Evolutionary conservation across 1,140 invertebrate genomes (phyloP), one percentile per base, ranked within the genome.

Genomic region (Helicorthomorpha holstii): DNA sequence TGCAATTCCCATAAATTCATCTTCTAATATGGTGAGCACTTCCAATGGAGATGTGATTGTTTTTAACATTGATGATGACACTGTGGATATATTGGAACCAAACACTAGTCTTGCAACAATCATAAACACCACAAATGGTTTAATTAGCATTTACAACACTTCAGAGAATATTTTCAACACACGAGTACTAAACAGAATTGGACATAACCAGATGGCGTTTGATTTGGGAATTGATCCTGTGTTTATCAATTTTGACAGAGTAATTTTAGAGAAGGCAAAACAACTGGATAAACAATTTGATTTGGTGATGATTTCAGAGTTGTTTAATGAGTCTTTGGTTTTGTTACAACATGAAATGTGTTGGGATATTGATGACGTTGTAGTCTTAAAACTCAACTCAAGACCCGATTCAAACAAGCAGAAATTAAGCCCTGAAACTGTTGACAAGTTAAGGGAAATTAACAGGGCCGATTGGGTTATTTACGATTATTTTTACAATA

Each of bases 271-370:
- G 34, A 56, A 58, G 10, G 64, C 66, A 27, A 48, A 53, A 34
- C 54, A 62, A 41, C 56, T 72, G 0, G 69, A 73, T 10, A 53
- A 51, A 21, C 57, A 67, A 22, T 75, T 76, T 57, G 61, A 70
- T 52, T 58, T 75, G 3, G 66, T 76, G 24, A 65, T 76, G 64
- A 68, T 76, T 23, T 60, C 68, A 1, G 73, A 76, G 55, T 64
- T 67, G 55, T 69, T 75, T 58, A 70, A 75, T 49, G 71, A 73
- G 56, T 75, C 73, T 1, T 55, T 75, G n/a, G 63, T 75, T 27
- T 59, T 75, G 10, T 59, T 75, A 23, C 61, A 61, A 27, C 56
- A 73, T 51, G 52, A 68, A 10, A 62, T 75, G 34, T 71, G 68
- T 50, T 76, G 73, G 73, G 58, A 64, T 22, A 51, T 68, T 7